Percentiles rank a stretch among this genome's conserved stretches.
Conservation (phyloP, 2,797 vertebrate species). For the Protosalanx chinensis region DNA sequence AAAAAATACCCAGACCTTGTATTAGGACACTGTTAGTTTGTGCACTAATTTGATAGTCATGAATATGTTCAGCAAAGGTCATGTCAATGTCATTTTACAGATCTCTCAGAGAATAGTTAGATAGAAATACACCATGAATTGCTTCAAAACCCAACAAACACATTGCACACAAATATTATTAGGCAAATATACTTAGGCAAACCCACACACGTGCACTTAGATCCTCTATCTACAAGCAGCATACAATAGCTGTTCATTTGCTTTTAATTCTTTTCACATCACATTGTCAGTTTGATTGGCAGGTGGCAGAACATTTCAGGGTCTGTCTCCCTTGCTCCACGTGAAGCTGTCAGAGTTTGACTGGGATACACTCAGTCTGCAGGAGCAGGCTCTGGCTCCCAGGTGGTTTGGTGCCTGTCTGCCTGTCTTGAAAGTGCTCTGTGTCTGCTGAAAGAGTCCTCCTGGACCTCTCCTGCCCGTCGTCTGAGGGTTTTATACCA, state of each 20-base stretch:
- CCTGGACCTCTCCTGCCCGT: conserved; percentile 61
- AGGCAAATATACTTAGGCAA: neutral
- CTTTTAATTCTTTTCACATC: conserved; percentile 72
- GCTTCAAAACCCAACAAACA: no score
- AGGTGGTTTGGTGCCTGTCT: conserved; percentile 72
- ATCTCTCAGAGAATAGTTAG: no score
- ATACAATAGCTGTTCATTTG: conserved; percentile 51
- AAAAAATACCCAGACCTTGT: no score
- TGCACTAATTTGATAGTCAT: neutral
- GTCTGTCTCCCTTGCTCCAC: conserved; percentile 69
- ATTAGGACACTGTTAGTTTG: no score
- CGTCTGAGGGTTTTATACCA: conserved; percentile 72
- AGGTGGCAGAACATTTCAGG: conserved; percentile 78
- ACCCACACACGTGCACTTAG: neutral
- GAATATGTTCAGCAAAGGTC: neutral
- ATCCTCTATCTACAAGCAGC: conserved; percentile 4
- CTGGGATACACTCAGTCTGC: conserved; percentile 74
- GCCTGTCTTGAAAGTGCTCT: conserved; percentile 72
- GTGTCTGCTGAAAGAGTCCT: conserved; percentile 62
- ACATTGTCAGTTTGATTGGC: conserved; percentile 75
- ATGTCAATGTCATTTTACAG: neutral
- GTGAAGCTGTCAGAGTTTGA: conserved; percentile 76
- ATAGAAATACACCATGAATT: no score
- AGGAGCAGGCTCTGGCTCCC: conserved; percentile 60
- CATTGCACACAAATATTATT: neutral